Percentiles rank a stretch among this genome's conserved stretches.
phyloP scores from a whole-genome alignment of 2,888 invertebrate species.

The Cristatella mucedo region DNA sequence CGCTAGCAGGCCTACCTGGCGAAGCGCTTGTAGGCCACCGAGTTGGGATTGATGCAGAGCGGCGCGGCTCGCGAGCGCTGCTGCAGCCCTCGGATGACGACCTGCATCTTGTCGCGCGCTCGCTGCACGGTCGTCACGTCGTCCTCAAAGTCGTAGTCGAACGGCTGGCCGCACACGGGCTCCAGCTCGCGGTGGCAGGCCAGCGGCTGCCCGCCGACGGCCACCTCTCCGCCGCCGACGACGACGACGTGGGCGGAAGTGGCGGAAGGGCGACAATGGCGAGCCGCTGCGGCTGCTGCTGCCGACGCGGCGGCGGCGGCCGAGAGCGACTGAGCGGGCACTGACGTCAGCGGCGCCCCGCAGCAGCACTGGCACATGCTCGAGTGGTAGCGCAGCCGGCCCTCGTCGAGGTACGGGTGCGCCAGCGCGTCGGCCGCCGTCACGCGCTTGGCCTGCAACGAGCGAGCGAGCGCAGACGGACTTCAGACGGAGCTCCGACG shows the following conservation, averaged over 20 bases:
- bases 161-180: slow-evolving; percentile 70
- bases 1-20: slow-evolving; percentile 71
- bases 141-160: slow-evolving; percentile 91
- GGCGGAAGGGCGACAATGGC: too few relatives aligned
- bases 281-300: too few relatives aligned
- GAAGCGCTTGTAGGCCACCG: slow-evolving; percentile 99
- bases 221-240: slow-evolving; percentile 61
- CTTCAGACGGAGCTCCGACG: too few relatives aligned
- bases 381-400: slow-evolving; percentile 91
- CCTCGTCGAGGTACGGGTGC: slow-evolving; percentile 94
- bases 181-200: slow-evolving; percentile 58
- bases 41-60: slow-evolving; percentile 97
- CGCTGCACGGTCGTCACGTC: slow-evolving; percentile 51
- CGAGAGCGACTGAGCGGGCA: too few relatives aligned
- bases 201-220: slow-evolving; percentile 53
- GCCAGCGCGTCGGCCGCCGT: slow-evolving; percentile 83
- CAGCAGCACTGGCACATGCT: slow-evolving; percentile 97
- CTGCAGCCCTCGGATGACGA: slow-evolving; percentile 83
- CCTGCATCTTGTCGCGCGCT: slow-evolving; percentile 90
- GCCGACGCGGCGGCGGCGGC: too few relatives aligned
- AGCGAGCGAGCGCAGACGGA: too few relatives aligned
- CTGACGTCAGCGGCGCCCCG: slow-evolving; percentile 60
- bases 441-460: slow-evolving; percentile 68
- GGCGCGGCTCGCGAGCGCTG: slow-evolving; percentile 79
- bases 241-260: too few relatives aligned